Percentiles rank a stretch among this genome's conserved stretches.
These are phyloP conservation scores for Bombus picipes DNA, from an alignment of 1,140 invertebrate genomes.

Conservation along the genomic window DNA sequence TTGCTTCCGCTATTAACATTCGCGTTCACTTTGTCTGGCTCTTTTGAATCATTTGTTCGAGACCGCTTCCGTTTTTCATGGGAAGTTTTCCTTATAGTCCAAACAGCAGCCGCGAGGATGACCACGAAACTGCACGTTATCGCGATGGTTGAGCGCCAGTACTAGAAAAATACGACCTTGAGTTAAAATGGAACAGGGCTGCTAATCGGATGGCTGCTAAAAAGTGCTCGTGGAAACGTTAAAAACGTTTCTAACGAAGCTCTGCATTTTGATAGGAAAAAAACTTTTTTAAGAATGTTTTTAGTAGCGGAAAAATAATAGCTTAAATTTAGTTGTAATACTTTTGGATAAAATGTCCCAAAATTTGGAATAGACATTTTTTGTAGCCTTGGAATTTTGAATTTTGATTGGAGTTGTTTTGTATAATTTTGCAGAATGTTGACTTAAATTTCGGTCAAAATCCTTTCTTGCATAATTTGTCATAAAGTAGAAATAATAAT, in stretches of 20 bases:
- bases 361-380: no score
- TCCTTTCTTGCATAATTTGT: no score
- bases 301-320: no score
- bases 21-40: neutral
- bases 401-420: no score
- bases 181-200: neutral
- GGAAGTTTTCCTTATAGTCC: neutral
- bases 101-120: neutral
- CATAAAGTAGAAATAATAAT: no score
- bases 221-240: neutral
- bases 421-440: neutral
- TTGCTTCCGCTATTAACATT: neutral
- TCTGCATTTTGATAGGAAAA: neutral
- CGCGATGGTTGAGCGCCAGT: conserved; percentile 17
- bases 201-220: neutral
- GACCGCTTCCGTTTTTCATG: neutral
- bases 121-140: conserved; percentile 30
- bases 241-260: neutral
- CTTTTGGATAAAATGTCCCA: no score
- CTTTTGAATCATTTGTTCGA: neutral
- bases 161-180: neutral
- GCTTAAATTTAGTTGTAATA: no score
- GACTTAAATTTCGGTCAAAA: neutral
- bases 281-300: neutral
- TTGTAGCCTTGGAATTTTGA: no score